Evolutionary conservation across 2,888 invertebrate genomes (phyloP).

Genomic region (Acanthosepion esculentum): DNA sequence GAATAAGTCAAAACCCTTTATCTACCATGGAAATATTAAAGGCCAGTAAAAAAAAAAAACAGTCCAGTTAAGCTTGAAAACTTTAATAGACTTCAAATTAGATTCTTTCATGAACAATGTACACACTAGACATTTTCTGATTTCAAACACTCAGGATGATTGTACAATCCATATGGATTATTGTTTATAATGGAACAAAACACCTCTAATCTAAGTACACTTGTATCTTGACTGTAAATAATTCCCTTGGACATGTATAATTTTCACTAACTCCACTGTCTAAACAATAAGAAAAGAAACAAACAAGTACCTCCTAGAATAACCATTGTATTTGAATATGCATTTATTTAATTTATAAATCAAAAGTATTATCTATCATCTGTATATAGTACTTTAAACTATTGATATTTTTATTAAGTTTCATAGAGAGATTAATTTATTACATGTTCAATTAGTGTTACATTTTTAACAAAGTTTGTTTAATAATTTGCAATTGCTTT

Average conservation of each 20-base stretch:
- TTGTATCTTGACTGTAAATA: not conserved
- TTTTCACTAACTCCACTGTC: not conserved
- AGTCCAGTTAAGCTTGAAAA: not conserved
- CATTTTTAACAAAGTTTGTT: no score
- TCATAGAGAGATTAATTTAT: no score
- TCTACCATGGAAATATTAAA: not conserved
- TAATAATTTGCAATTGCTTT: no score
- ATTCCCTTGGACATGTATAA: not conserved
- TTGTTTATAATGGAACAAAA: not conserved
- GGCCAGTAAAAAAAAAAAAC: not conserved
- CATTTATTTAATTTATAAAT: not conserved
- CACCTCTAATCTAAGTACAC: not conserved
- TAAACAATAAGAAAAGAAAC: not conserved
- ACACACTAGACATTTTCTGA: not conserved
- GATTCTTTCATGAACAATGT: not conserved
- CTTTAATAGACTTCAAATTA: not conserved
- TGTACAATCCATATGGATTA: not conserved
- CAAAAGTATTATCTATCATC: not conserved
- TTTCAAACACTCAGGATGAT: not conserved
- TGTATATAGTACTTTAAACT: no score
- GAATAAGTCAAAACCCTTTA: not conserved
- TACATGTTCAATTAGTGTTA: no score
- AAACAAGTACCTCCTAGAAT: not conserved
- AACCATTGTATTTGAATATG: not conserved
- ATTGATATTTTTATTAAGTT: no score